Conservation (phyloP, 2,888 invertebrate species). For the Lepas anatifera region DNA sequence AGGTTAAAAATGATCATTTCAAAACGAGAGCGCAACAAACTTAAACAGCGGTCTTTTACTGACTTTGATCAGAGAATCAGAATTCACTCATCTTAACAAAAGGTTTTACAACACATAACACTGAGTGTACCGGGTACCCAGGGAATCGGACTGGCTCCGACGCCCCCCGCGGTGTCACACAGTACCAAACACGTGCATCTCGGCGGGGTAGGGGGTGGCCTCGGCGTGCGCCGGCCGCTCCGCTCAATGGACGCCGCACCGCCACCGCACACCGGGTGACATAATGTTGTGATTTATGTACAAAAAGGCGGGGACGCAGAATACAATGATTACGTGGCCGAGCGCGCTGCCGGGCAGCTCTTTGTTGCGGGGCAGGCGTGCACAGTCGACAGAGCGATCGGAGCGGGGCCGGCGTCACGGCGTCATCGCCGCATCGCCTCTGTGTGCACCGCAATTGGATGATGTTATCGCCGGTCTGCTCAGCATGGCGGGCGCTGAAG, state of each 20-base stretch:
- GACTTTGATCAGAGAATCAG: no score
- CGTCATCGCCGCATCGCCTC: background rate
- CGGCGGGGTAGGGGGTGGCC: background rate
- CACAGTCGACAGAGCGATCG: background rate
- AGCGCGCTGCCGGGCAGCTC: background rate
- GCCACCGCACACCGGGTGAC: background rate
- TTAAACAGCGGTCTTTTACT: no score
- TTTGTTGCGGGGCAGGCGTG: background rate
- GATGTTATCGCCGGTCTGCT: background rate
- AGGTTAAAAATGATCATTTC: no score
- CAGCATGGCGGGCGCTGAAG: no score
- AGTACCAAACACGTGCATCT: background rate
- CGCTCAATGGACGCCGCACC: background rate
- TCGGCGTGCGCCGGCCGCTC: background rate
- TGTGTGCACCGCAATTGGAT: background rate
- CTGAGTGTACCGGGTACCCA: no score
- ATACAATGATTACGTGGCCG: slow-evolving; percentile 4
- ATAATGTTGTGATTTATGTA: slow-evolving; percentile 12
- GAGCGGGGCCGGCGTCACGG: background rate
- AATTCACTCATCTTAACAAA: no score
- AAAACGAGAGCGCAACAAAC: no score
- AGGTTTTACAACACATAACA: no score
- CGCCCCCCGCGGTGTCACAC: background rate
- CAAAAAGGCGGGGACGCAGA: slow-evolving; percentile 6
- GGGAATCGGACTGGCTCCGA: no score